A percentile compares a stretch with the other conserved stretches of the same genome.
Conservation (phyloP, 2,888 invertebrate genomes). For the Drosophila lutescens region DNA sequence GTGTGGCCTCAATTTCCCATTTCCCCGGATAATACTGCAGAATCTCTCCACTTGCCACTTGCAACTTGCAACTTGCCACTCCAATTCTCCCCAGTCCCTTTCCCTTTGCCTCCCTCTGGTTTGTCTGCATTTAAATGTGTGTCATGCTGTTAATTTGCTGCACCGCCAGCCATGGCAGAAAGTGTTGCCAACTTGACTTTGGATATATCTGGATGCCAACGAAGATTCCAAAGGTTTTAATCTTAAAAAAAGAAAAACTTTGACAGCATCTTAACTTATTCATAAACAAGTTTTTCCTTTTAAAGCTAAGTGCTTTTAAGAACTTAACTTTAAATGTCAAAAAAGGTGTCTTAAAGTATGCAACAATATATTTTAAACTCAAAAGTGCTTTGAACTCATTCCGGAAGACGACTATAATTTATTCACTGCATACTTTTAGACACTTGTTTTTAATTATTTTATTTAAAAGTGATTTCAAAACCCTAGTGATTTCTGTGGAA, state of each 20-base stretch:
- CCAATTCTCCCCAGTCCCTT: conserved; percentile 16
- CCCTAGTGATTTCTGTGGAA: no score
- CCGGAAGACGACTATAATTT: no score
- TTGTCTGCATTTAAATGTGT: conserved; percentile 62
- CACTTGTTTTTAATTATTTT: no score
- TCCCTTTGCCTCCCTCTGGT: neutral
- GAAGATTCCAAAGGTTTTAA: neutral
- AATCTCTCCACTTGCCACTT: conserved; percentile 9
- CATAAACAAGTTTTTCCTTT: no score
- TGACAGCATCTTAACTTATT: no score
- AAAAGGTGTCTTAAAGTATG: no score
- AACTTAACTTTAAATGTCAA: no score
- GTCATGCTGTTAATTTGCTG: conserved; percentile 73
- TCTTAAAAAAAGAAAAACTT: neutral
- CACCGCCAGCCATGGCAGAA: conserved; percentile 32
- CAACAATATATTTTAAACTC: no score
- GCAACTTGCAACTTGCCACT: conserved; percentile 4
- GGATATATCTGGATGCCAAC: neutral
- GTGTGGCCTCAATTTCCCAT: conserved; percentile 64
- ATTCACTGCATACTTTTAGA: no score
- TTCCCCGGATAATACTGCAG: conserved; percentile 25
- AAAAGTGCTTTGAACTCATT: no score
- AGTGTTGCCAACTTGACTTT: conserved; percentile 4
- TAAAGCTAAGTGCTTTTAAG: no score
- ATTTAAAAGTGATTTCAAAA: no score